Evolutionary conservation across 2,797 vertebrate genomes (phyloP), one percentile per base, ranked within the genome.

Genomic region (Meda fulgida): DNA sequence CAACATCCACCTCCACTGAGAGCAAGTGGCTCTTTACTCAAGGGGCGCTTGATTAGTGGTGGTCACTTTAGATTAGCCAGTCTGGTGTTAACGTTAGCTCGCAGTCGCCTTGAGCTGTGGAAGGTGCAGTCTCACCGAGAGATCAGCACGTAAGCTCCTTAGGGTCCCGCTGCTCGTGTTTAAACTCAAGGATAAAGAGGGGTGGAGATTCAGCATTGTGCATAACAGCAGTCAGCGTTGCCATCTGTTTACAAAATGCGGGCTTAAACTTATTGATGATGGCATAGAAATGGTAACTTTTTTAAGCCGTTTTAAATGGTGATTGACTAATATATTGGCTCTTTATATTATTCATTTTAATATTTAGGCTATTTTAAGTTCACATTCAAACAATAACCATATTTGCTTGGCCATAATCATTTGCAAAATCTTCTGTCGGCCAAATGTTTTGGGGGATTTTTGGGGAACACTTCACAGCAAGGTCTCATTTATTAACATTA

Each of bases 21-120:
- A 70, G 38, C 72, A 84, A 76, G 78, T 65, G 40, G 78, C 77
- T 87, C 84, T 73, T 63, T 85, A 48, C 76, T 85, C 65, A 84
- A 88, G 76, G 73, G 76, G 55, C 13, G 75, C 43, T 63, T 89
- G 60, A 89, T 86, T 83, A 87, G 79, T 34, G 71, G 51, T 82
- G 71, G 72, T 81, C 83, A 87, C 31, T 81, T 80, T 72, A 83
- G 83, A 85, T 87, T 79, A 86, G 79, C 66, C 65, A 67, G 60
- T 66, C 70, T 76, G 53, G 83, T 80, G 80, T 87, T 85, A 77
- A 72, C 21, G 43, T 81, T 18, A 81, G 86, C 70, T 67, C n/a
- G 51, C 80, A 55, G 63, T 87, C 70, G 58, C 70, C 71, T 84
- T 48, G 29, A 80, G 76, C 63, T 23, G 65, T 86, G 78, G 78